Conservation (phyloP, 2,888 invertebrate genomes). For the Calliopum simillimum region DNA sequence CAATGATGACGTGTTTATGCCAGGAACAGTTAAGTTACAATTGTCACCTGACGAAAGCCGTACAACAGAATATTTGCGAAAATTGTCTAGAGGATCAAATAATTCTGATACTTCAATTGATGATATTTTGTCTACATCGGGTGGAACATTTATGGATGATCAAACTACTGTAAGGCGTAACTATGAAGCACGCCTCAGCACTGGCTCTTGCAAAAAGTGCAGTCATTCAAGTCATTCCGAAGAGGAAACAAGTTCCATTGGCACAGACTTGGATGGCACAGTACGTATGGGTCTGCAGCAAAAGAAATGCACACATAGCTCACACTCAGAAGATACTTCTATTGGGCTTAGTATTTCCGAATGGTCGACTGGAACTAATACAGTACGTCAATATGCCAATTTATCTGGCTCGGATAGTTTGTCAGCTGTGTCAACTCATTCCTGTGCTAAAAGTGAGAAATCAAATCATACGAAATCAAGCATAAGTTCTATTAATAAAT, state of each 20-base stretch:
- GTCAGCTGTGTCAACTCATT: slow-evolving; percentile 71
- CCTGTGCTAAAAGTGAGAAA: slow-evolving; percentile 73
- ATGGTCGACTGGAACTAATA: slow-evolving; percentile 89
- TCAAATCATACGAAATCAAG: slow-evolving; percentile 71
- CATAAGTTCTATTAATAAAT: slow-evolving; percentile 73
- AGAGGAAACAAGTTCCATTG: slow-evolving; percentile 80
- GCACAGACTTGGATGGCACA: slow-evolving; percentile 84
- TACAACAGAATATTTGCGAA: slow-evolving; percentile 59
- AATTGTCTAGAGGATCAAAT: slow-evolving; percentile 70
- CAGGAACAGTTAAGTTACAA: slow-evolving; percentile 71
- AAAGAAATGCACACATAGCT: slow-evolving; percentile 85
- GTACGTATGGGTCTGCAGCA: slow-evolving; percentile 83
- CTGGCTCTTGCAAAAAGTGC: slow-evolving; percentile 72
- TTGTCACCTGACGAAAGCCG: slow-evolving; percentile 72
- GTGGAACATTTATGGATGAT: slow-evolving; percentile 71
- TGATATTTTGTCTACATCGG: slow-evolving; percentile 71
- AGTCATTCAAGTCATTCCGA: slow-evolving; percentile 81
- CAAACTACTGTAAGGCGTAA: slow-evolving; percentile 69
- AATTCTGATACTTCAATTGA: slow-evolving; percentile 76
- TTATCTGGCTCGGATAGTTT: slow-evolving; percentile 77
- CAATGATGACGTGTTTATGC: slow-evolving; percentile 74
- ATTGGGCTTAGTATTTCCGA: slow-evolving; percentile 87
- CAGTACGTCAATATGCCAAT: slow-evolving; percentile 83
- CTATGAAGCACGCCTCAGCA: slow-evolving; percentile 68
- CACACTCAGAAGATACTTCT: slow-evolving; percentile 88